Conservation (phyloP, 2,888 invertebrate genomes). For the Hymenopus coronatus region DNA sequence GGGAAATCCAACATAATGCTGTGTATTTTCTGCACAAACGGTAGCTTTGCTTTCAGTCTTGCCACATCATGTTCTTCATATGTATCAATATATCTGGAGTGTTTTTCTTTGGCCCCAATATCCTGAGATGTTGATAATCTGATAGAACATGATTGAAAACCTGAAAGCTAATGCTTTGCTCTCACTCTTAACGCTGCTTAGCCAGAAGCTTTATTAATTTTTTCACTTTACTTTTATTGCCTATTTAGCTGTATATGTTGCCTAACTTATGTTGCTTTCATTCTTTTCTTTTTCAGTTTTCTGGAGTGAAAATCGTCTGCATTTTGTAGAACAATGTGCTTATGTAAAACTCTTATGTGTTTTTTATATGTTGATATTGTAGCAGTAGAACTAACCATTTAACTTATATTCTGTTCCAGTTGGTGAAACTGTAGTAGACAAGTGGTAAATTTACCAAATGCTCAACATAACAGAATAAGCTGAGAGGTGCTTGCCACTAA, state of each 20-base stretch:
- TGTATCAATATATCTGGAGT: not conserved
- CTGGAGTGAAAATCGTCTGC: not conserved
- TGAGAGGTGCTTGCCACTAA: conserved; percentile 25
- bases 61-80: not conserved
- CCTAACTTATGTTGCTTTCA: not conserved
- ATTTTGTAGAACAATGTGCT: not conserved
- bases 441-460: conserved; percentile 25
- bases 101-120: not conserved
- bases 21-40: not conserved
- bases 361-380: not conserved
- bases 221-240: not conserved
- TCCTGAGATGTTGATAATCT: not conserved
- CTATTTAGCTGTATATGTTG: not conserved
- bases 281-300: not conserved
- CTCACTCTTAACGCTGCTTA: not conserved
- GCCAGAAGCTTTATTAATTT: not conserved
- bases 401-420: conserved; percentile 30
- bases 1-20: not conserved
- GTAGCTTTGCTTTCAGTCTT: not conserved
- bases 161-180: not conserved
- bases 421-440: conserved; percentile 30
- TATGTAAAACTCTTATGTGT: not conserved
- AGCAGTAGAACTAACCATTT: not conserved
- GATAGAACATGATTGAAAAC: not conserved
- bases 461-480: conserved; percentile 16